Evolutionary conservation across 2,113 vertebrate species (phyloP).

Genomic region (Micromys minutus): DNA sequence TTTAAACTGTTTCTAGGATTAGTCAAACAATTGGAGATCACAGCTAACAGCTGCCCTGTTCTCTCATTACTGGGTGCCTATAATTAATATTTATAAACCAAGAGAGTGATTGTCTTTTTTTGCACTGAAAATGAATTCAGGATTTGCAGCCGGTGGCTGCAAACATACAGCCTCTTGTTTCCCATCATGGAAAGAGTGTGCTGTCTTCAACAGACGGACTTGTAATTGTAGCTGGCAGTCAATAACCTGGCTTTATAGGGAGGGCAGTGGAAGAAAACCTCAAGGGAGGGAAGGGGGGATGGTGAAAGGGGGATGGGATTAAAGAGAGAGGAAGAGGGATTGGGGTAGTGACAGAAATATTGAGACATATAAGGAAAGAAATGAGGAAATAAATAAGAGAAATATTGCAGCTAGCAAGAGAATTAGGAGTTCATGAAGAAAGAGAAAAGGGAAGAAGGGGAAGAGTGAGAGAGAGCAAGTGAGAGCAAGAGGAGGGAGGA

Average conservation of each 20-base stretch:
- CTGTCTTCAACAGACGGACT: constrained; percentile 58
- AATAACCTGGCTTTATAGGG: background rate
- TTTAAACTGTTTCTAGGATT: constrained; percentile 83
- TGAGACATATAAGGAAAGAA: background rate
- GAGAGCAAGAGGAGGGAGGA: background rate
- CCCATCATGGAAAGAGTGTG: constrained; percentile 60
- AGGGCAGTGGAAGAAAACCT: background rate
- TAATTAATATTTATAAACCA: constrained; percentile 86
- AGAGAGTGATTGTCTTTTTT: constrained; percentile 71
- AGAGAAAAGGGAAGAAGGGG: background rate
- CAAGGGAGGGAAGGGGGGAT: background rate
- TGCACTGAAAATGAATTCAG: constrained; percentile 76
- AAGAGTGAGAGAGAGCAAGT: background rate
- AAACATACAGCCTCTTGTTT: constrained; percentile 79
- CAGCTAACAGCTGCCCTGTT: constrained; percentile 78
- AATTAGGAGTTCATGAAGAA: background rate
- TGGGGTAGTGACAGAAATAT: background rate
- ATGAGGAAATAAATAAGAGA: background rate
- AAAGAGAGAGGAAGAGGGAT: background rate
- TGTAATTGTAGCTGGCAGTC: constrained; percentile 65
- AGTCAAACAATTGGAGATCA: constrained; percentile 85
- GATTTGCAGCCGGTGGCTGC: constrained; percentile 74
- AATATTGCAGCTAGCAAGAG: background rate
- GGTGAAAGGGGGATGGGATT: too few relatives aligned
- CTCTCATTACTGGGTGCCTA: constrained; percentile 71